Percentiles rank a stretch among this genome's conserved stretches.
Conservation (phyloP, 2,888 invertebrate genomes). For the Oligia latruncula region DNA sequence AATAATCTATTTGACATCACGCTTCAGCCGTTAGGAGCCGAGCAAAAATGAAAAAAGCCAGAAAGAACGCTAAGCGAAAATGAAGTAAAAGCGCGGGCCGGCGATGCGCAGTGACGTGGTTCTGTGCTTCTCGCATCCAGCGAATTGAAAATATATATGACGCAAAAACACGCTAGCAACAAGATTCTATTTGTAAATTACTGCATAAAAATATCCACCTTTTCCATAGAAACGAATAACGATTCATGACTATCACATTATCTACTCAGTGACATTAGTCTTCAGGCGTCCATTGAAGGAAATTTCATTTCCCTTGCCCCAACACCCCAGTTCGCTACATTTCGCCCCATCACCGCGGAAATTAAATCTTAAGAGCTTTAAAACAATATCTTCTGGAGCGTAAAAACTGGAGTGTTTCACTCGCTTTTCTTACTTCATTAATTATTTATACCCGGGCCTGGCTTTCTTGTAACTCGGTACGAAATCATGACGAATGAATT, state of each 20-base stretch:
- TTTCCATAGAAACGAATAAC: neutral
- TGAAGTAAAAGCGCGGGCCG: neutral
- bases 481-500: slow-evolving; percentile 72
- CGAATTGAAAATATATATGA: neutral
- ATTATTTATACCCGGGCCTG: slow-evolving; percentile 68
- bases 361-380: slow-evolving; percentile 66
- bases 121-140: neutral
- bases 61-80: neutral
- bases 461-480: slow-evolving; percentile 64
- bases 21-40: neutral
- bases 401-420: slow-evolving; percentile 70
- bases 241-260: slow-evolving; percentile 16
- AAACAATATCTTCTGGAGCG: slow-evolving; percentile 68
- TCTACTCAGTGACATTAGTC: slow-evolving; percentile 38
- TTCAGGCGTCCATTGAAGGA: slow-evolving; percentile 47
- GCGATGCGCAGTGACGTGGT: neutral
- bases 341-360: slow-evolving; percentile 58
- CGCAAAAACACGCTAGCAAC: neutral
- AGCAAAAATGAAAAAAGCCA: neutral
- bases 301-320: slow-evolving; percentile 50
- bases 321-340: slow-evolving; percentile 47
- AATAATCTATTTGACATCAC: neutral
- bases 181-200: neutral
- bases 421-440: slow-evolving; percentile 69
- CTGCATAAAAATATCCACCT: slow-evolving; percentile 4